Percentiles rank a stretch among this genome's conserved stretches.
Conservation (phyloP, 2,113 vertebrate genomes). For the Tachysurus vachellii region DNA sequence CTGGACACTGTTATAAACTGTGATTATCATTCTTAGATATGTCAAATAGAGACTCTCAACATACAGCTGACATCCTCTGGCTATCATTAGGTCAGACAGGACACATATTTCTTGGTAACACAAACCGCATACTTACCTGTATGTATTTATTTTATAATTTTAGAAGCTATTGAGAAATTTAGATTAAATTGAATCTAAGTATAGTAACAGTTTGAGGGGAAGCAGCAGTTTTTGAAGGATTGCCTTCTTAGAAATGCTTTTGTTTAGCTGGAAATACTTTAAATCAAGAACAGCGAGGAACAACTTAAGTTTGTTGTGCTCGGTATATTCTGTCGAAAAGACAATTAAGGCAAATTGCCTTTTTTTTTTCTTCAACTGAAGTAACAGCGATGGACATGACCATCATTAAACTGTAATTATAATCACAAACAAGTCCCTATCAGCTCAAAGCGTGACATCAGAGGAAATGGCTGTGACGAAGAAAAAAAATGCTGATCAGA, state of each 20-base stretch:
- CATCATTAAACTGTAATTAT: constrained; percentile 68
- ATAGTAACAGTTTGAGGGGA: background rate
- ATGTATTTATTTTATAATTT: background rate
- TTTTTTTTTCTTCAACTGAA: constrained; percentile 45
- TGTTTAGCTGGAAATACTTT: constrained; percentile 7
- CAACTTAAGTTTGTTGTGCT: constrained; percentile 59
- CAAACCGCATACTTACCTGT: background rate
- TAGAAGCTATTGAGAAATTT: background rate
- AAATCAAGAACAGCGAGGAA: background rate
- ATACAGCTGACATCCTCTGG: background rate
- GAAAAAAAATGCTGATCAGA: constrained; percentile 69
- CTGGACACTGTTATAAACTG: background rate
- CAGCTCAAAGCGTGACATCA: constrained; percentile 63
- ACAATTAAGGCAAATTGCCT: constrained; percentile 65
- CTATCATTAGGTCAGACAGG: background rate
- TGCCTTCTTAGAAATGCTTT: constrained; percentile 2
- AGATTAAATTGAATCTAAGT: background rate
- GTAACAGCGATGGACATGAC: constrained; percentile 63
- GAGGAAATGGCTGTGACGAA: constrained; percentile 71
- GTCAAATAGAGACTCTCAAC: background rate
- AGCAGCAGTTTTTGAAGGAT: background rate
- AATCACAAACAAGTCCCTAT: constrained; percentile 68
- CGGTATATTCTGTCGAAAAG: constrained; percentile 62
- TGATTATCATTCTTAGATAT: background rate
- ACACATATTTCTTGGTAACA: background rate